Evolutionary conservation across 2,888 invertebrate species (phyloP).

Genomic region (Spodoptera picta): DNA sequence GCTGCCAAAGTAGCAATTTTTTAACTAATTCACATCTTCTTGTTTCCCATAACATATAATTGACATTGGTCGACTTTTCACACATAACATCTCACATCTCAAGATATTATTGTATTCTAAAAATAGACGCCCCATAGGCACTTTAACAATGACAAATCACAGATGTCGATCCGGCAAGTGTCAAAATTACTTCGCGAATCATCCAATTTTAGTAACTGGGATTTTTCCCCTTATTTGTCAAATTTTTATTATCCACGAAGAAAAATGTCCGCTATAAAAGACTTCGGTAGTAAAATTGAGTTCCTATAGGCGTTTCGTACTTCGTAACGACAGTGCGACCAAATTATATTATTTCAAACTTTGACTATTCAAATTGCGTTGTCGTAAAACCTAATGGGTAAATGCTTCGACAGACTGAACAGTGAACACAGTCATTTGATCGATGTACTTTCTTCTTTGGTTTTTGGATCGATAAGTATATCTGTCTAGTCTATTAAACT

Average conservation of each 20-base stretch:
- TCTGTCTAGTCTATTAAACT: too few relatives aligned
- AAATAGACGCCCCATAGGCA: too few relatives aligned
- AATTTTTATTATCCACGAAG: slow-evolving; percentile 30
- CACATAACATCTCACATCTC: too few relatives aligned
- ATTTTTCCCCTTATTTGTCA: slow-evolving; percentile 28
- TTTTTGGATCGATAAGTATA: too few relatives aligned
- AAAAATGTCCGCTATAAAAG: slow-evolving; percentile 40
- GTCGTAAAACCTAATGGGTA: slow-evolving; percentile 17
- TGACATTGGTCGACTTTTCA: too few relatives aligned
- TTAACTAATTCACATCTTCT: too few relatives aligned
- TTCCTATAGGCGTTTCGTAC: slow-evolving; percentile 19
- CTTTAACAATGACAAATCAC: slow-evolving; percentile 15
- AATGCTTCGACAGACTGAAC: slow-evolving; percentile 7
- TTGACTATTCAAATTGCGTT: slow-evolving; percentile 15
- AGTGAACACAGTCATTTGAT: slow-evolving; percentile 1
- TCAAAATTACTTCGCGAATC: slow-evolving; percentile 23
- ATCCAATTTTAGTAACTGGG: slow-evolving; percentile 16
- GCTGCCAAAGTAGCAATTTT: too few relatives aligned
- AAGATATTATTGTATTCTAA: too few relatives aligned
- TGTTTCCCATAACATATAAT: too few relatives aligned
- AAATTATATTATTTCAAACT: slow-evolving; percentile 35
- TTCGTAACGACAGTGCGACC: slow-evolving; percentile 7
- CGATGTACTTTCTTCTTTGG: too few relatives aligned
- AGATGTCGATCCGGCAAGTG: slow-evolving; percentile 26
- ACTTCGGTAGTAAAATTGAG: slow-evolving; percentile 35